Conservation (phyloP, 2,888 invertebrate genomes). For the Plebejus argus region DNA sequence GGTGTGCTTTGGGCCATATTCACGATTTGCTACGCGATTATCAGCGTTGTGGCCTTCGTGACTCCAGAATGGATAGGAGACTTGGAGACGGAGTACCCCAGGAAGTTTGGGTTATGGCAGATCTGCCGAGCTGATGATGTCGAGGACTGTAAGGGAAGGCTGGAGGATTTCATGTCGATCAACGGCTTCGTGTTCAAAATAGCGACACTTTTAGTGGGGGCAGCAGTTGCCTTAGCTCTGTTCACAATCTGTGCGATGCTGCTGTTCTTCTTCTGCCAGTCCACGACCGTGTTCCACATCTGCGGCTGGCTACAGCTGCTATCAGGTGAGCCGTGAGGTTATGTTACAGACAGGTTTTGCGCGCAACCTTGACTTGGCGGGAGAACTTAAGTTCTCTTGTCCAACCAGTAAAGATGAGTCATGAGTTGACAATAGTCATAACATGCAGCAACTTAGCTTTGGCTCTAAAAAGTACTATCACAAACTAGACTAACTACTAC, state of each 20-base stretch:
- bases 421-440: background rate
- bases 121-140: constrained; percentile 90
- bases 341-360: background rate
- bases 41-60: constrained; percentile 96
- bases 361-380: background rate
- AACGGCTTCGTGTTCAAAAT: constrained; percentile 91
- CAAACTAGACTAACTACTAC: background rate
- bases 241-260: constrained; percentile 94
- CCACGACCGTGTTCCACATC: constrained; percentile 94
- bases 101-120: constrained; percentile 96
- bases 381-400: background rate
- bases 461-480: background rate
- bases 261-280: constrained; percentile 95
- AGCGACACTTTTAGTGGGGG: constrained; percentile 93
- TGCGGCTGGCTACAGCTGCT: constrained; percentile 98
- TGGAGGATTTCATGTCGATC: constrained; percentile 91
- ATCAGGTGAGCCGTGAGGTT: constrained; percentile 90
- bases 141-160: constrained; percentile 91
- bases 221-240: constrained; percentile 91
- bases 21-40: constrained; percentile 97
- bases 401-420: background rate
- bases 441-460: background rate
- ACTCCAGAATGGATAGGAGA: constrained; percentile 97
- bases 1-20: constrained; percentile 99
- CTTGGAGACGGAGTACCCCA: constrained; percentile 91